Conservation (phyloP, 2,113 vertebrate species). For the Stigmatopora nigra region DNA sequence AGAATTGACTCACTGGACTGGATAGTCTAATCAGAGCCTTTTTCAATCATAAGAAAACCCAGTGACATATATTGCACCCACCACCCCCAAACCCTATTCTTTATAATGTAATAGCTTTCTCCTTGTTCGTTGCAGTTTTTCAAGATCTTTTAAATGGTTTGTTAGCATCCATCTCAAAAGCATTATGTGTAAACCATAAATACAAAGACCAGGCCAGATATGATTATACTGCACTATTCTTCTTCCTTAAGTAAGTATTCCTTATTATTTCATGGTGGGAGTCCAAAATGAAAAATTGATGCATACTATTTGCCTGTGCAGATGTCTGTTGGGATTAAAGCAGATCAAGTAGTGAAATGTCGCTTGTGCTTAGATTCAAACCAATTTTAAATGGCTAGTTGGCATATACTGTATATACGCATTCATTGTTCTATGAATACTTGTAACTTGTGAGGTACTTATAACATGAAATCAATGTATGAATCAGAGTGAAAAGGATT, state of each 20-base stretch:
- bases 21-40: neutral
- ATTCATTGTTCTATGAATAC: neutral
- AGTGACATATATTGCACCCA: neutral
- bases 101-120: neutral
- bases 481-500: neutral
- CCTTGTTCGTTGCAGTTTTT: neutral
- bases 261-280: neutral
- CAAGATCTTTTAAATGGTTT: neutral
- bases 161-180: constrained; percentile 2
- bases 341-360: constrained; percentile 33
- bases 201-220: constrained; percentile 1
- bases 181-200: constrained; percentile 17
- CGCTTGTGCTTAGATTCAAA: constrained; percentile 24
- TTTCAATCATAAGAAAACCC: neutral
- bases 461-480: neutral
- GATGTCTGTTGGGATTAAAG: constrained; percentile 26
- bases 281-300: constrained; percentile 1
- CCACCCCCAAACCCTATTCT: neutral
- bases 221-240: neutral
- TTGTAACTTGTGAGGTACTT: neutral
- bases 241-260: constrained; percentile 1
- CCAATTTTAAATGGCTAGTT: constrained; percentile 29
- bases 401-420: neutral
- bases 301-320: constrained; percentile 9
- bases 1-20: neutral